Percentiles rank a stretch among this genome's conserved stretches.
Evolutionary conservation across 2,797 vertebrate species (phyloP).

Genomic region (Sylvia borin): DNA sequence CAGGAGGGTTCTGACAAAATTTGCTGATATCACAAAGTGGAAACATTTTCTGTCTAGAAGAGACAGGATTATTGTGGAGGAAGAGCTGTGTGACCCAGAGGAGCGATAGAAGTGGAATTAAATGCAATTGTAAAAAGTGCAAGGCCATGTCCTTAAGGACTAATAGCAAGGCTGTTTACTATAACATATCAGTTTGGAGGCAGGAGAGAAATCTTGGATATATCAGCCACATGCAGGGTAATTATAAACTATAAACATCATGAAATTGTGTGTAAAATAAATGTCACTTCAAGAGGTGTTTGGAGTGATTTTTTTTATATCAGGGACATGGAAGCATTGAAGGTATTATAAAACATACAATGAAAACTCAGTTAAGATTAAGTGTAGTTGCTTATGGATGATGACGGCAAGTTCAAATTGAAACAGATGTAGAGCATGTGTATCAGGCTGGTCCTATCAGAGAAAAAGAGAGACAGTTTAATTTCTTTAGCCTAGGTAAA

Average conservation of each 20-base stretch:
- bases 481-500: neutral
- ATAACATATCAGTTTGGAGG: neutral
- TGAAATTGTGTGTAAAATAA: neutral
- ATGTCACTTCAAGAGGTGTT: neutral
- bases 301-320: neutral
- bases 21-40: conserved; percentile 47
- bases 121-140: conserved; percentile 50
- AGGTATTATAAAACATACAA: neutral
- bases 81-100: conserved; percentile 56
- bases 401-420: neutral
- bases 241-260: neutral
- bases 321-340: neutral
- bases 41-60: conserved; percentile 20
- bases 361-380: neutral
- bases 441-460: neutral
- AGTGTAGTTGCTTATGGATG: neutral
- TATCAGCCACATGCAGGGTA: neutral
- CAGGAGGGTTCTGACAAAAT: neutral
- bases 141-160: conserved; percentile 42
- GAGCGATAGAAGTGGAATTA: conserved; percentile 53
- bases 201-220: neutral
- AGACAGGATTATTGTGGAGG: conserved; percentile 47
- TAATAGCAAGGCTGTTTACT: conserved; percentile 3
- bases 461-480: neutral
- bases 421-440: neutral